Evolutionary conservation across 1,140 invertebrate genomes (phyloP), one percentile per base, ranked within the genome.

Genomic region (Phymastichus coffea): DNA sequence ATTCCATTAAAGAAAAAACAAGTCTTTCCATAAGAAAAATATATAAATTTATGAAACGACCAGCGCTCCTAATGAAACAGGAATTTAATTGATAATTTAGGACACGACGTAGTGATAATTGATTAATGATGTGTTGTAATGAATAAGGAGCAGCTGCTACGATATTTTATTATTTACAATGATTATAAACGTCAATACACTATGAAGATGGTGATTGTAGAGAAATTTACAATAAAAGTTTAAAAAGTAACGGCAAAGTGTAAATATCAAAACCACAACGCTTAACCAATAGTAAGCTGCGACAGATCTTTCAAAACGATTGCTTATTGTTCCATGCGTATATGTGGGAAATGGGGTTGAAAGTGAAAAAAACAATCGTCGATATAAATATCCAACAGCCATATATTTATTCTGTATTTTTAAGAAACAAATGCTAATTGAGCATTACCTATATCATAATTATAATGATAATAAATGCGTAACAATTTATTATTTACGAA

Each of bases 341-440:
- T n/a, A n/a, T n/a, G n/a, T n/a, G n/a, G n/a, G n/a, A n/a, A n/a
- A n/a, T n/a, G n/a, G n/a, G n/a, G n/a, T n/a, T n/a, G n/a, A n/a
- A n/a, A n/a, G n/a, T n/a, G n/a, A n/a, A n/a, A n/a, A n/a, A n/a
- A n/a, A n/a, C n/a, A n/a, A n/a, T n/a, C n/a, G n/a, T n/a, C n/a
- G n/a, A 65, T 71, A 43, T 76, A 77, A 74, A 78, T 80, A 80
- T 80, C 78, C 78, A 80, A 79, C 78, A 80, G 78, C 78, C 78
- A 80, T 79, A 79, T 80, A 80, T 80, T 78, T 79, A 77, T 78
- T 79, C 69, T 73, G 79, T 78, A 77, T 79, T 79, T 61, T 80
- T 78, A 79, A 78, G 75, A 79, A 79, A 80, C 78, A 80, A 80
- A 80, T 80, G 78, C 78, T 80, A 80, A 79, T 78, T 79, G 78